Conservation (phyloP, 2,113 vertebrate genomes). For the Sylvicapra grimmia region DNA sequence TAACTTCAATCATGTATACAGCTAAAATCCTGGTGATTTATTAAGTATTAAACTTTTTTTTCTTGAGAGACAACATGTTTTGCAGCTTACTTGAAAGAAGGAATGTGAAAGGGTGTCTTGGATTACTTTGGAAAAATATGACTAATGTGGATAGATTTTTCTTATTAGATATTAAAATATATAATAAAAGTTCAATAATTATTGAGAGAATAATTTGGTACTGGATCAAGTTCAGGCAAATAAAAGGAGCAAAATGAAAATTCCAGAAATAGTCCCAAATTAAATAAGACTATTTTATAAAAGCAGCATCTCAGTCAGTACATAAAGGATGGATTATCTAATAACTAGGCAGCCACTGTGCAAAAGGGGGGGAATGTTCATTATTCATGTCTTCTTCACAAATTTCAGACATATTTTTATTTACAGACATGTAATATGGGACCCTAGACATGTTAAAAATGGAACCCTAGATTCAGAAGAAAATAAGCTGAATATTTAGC, state of each 20-base stretch:
- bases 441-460: not conserved
- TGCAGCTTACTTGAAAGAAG: not conserved
- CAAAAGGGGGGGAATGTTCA: not conserved
- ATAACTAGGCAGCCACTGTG: not conserved
- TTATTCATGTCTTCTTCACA: not conserved
- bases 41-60: not conserved
- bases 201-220: conserved; percentile 4
- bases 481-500: not conserved
- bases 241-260: not conserved
- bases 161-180: not conserved
- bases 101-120: not conserved
- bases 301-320: not conserved
- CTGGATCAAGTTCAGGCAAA: not conserved
- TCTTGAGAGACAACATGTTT: not conserved
- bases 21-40: not conserved
- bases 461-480: not conserved
- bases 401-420: not conserved
- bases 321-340: not conserved
- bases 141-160: not conserved
- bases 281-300: not conserved
- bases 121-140: not conserved
- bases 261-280: not conserved
- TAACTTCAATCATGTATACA: not conserved
- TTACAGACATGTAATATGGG: not conserved
- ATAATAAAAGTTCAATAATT: not conserved